Percentiles rank a stretch among this genome's conserved stretches.
Evolutionary conservation across 2,113 vertebrate genomes (phyloP).

Genomic region (Prolemur simus): DNA sequence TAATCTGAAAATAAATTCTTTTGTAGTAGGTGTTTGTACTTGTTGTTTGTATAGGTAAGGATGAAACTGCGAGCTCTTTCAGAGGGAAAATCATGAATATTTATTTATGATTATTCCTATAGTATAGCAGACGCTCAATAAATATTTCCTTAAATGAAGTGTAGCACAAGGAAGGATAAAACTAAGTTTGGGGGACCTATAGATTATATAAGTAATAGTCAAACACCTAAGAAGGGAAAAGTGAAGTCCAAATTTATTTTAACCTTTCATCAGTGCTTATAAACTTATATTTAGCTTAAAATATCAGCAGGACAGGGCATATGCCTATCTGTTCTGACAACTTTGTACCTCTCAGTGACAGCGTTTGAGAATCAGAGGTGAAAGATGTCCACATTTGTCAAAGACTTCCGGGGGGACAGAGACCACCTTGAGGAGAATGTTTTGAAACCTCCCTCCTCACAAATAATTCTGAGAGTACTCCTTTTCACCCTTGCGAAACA

Average conservation of each 20-base stretch:
- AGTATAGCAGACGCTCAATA: background rate
- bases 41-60: background rate
- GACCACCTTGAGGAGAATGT: background rate
- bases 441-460: background rate
- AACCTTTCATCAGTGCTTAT: background rate
- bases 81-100: background rate
- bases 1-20: background rate
- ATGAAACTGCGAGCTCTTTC: background rate
- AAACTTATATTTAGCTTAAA: background rate
- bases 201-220: background rate
- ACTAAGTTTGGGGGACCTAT: background rate
- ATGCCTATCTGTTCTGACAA: background rate
- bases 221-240: background rate
- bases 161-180: background rate
- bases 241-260: background rate
- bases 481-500: background rate
- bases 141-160: background rate
- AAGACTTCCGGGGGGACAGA: background rate
- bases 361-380: background rate
- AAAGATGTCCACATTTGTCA: background rate
- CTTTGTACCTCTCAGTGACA: background rate
- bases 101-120: background rate
- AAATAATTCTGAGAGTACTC: background rate
- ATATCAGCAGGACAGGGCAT: background rate
- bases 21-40: background rate